phyloP scores from a whole-genome alignment of 1,140 invertebrate genomes.

The Bicyclus anynana region DNA sequence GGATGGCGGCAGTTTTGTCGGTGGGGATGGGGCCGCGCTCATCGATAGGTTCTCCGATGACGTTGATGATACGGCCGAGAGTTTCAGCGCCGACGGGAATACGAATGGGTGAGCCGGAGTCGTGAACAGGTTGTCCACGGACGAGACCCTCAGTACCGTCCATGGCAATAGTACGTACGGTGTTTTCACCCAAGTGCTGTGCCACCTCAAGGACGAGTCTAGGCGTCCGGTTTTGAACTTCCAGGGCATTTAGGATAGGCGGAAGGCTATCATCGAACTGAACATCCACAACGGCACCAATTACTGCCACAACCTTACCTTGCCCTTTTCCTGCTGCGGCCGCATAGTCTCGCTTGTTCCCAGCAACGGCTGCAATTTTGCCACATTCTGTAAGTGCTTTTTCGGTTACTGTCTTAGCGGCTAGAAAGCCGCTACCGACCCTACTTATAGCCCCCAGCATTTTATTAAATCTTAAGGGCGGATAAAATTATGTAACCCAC shows the following conservation, averaged over 20 bases:
- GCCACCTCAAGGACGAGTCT: conserved; percentile 90
- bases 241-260: conserved; percentile 98
- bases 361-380: conserved; percentile 57
- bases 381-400: conserved; percentile 65
- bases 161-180: conserved; percentile 92
- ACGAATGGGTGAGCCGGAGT: conserved; percentile 88
- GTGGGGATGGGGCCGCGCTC: conserved; percentile 96
- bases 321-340: conserved; percentile 68
- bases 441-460: conserved; percentile 72
- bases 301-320: conserved; percentile 95
- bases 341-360: conserved; percentile 66
- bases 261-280: conserved; percentile 99
- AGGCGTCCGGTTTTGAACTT: conserved; percentile 84
- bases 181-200: conserved; percentile 91
- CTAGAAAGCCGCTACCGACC: conserved; percentile 68
- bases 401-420: conserved; percentile 63
- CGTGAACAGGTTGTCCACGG: conserved; percentile 84
- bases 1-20: conserved; percentile 94
- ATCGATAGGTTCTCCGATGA: conserved; percentile 97
- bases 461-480: conserved; percentile 34
- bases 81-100: conserved; percentile 91
- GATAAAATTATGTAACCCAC: conserved; percentile 64
- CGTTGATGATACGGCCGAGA: conserved; percentile 91
- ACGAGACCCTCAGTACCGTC: conserved; percentile 91
- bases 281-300: conserved; percentile 99